These are phyloP conservation scores for Chelmon rostratus DNA, from an alignment of 2,797 vertebrate species.

Conservation along the genomic window DNA sequence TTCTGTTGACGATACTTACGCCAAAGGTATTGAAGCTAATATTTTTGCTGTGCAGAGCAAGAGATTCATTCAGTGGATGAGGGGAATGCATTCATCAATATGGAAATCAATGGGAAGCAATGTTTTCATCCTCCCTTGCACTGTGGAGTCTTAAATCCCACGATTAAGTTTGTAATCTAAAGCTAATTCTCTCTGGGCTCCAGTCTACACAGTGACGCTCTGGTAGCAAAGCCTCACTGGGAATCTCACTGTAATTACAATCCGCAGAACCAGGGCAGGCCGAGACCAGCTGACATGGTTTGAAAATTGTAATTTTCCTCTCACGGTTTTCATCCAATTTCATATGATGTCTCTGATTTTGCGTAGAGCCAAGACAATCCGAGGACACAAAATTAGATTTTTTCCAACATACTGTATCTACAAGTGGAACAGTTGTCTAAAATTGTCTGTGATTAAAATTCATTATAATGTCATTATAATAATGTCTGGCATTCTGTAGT, in stretches of 20 bases:
- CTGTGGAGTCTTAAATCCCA: slow-evolving; percentile 55
- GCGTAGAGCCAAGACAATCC: background rate
- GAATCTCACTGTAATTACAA: slow-evolving; percentile 58
- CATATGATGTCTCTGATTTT: background rate
- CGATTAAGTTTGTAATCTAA: slow-evolving; percentile 73
- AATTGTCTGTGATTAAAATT: background rate
- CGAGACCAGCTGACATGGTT: slow-evolving; percentile 14
- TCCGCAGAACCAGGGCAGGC: slow-evolving; percentile 23
- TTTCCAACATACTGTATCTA: background rate
- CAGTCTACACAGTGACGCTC: slow-evolving; percentile 35
- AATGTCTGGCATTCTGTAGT: background rate
- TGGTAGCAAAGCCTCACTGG: slow-evolving; percentile 48
- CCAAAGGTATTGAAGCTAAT: background rate
- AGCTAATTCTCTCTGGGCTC: slow-evolving; percentile 65
- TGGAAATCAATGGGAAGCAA: slow-evolving; percentile 39
- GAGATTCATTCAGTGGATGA: slow-evolving; percentile 14
- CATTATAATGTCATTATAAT: background rate
- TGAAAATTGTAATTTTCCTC: background rate
- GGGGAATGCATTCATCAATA: slow-evolving; percentile 25
- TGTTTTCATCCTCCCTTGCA: slow-evolving; percentile 29
- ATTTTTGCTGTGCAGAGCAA: background rate
- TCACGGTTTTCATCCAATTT: background rate
- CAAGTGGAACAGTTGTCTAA: background rate
- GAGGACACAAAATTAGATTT: background rate
- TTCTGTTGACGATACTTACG: background rate